These are phyloP conservation scores for Halcyon leucocephala DNA, from an alignment of 2,797 vertebrate species.

Conservation along the genomic window DNA sequence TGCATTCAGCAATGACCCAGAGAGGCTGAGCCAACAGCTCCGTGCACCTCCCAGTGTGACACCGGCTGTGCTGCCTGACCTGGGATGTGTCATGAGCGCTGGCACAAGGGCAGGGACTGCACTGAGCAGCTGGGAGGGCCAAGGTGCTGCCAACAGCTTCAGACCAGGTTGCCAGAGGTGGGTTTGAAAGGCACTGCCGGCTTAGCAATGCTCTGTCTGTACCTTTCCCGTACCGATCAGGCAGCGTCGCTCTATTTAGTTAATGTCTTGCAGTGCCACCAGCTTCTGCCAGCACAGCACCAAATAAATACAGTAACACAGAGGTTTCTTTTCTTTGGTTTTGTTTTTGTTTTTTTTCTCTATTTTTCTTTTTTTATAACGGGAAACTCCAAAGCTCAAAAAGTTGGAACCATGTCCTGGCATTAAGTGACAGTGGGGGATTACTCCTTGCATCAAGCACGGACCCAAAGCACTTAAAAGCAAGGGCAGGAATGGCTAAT, in stretches of 20 bases:
- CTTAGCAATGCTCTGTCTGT: background rate
- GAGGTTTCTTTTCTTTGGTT: background rate
- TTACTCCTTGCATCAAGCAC: background rate
- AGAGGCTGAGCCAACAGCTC: background rate
- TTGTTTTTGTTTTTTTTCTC: background rate
- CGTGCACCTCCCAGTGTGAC: fast-evolving
- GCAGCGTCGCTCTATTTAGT: background rate
- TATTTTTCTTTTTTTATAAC: background rate
- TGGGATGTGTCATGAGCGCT: background rate
- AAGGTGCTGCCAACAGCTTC: background rate
- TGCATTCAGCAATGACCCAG: background rate
- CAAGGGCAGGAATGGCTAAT: slow-evolving; percentile 26
- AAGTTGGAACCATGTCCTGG: background rate
- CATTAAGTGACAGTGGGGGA: background rate
- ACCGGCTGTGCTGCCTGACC: fast-evolving
- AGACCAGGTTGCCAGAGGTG: background rate
- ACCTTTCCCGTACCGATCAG: background rate
- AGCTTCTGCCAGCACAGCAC: background rate
- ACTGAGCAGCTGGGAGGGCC: background rate
- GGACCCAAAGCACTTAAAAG: slow-evolving; percentile 49
- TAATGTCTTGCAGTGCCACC: background rate
- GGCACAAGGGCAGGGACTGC: background rate
- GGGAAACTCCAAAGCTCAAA: background rate
- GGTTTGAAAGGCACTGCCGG: background rate
- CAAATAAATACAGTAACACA: background rate